Base-by-base conservation (phyloP, 2,113 vertebrate species). In the Gallinago undulata region DNA sequence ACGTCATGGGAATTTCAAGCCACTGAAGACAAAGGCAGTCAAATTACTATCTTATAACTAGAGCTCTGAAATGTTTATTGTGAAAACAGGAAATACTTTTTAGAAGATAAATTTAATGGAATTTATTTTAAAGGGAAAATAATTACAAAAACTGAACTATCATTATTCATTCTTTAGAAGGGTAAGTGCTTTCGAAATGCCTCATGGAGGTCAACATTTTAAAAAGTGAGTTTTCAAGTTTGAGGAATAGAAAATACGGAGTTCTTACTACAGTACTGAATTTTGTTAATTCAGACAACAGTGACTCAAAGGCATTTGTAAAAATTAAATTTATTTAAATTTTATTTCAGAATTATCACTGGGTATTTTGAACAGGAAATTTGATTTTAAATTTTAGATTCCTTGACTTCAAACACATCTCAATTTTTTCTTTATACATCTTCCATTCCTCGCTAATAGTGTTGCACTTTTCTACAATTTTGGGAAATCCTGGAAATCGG, bases 401-500 rank as follows among this genome's bases (percentile, higher is more conserved):
- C 98, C 99, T 99, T 99, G 98, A 99, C 98, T 83, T 84, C 18
- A n/a, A 94, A 85, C 91, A 99, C 99, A 99, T 99, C 98, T 99
- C 74, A 99, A 98, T 53, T 99, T 99, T 93, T 97, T 99, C 97
- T 99, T 99, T 56, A 98, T 99, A 97, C 99, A 99, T 76, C 96
- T 99, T 93, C 99, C 99, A 47, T 99, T 99, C 98, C 98, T 99
- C 57, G 98, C 99, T 43, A 99, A 99, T 98, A 99, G 99, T 43
- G 51, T 99, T 96, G 98, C 98, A 94, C 98, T 99, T 96, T 99
- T 99, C 97, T 99, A 99, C 98, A 99, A 99, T 98, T 99, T 99
- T 94, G 99, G 99, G 56, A 99, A 99, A 94, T 99, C 99, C 81
- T 99, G 99, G 99, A 99, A 99, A 94, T 99, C 99, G 41, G 99